Base-by-base conservation (phyloP, 2,797 vertebrate species). In the Anguilla obscura region DNA sequence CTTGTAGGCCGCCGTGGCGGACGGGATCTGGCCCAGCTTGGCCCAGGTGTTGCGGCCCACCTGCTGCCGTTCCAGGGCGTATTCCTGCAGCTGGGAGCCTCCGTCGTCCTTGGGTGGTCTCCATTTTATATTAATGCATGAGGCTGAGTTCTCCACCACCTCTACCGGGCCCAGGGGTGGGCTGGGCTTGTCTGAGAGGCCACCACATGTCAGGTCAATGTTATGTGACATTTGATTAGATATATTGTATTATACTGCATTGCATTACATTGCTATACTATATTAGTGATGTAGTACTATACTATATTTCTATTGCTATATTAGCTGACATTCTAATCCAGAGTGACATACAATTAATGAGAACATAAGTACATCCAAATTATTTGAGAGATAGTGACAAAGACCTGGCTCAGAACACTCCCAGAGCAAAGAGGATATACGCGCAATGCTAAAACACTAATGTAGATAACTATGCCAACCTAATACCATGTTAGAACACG, bases 101-200 rank as follows among this genome's bases (percentile, higher is more conserved):
- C 98, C 97, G 0, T 97, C 94, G 0, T 99, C 97, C 87, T 94
- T 96, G 0, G 98, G 97, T 21, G 97, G 95, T 58, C 93, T 94
- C 98, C 98, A 99, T 88, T 86, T 92, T 45, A 99, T 96, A 48
- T 95, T 94, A 91, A 98, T 94, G 30, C 95, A 92, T 0, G 83
- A 40, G 54, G 93, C 91, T 0, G 94, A 96, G 89, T 91, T 94
- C 82, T 97, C 95, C 0, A 94, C 93, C 6, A 97, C 92, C 91
- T 97, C 97, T 89, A 97, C 89, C 54, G 97, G 97, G 36, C 97
- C 97, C 90, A 94, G 93, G 1, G 98, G 97, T 8, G 95, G 24
- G 66, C 95, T 95, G 54, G 98, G 97, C 93, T 97, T 98, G 90
- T 97, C 98, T 99, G 94, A 90, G 90, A 93, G 2, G 16, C 7